Evolutionary conservation across 2,113 vertebrate species (phyloP).

Genomic region (Gavialis gangeticus): DNA sequence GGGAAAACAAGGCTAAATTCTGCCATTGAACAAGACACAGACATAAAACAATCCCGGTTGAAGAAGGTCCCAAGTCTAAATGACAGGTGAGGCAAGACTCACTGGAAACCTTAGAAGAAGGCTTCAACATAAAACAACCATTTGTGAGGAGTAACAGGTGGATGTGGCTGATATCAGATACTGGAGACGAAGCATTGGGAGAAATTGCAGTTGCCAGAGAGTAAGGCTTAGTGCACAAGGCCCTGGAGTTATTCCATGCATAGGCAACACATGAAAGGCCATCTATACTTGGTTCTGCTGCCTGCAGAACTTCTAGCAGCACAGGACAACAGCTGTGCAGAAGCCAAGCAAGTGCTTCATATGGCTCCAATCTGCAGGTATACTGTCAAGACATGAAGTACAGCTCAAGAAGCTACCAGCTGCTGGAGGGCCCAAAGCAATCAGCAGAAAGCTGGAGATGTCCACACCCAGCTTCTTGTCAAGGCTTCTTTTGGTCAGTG

Average conservation of each 20-base stretch:
- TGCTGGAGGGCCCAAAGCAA: too few relatives aligned
- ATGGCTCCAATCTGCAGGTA: too few relatives aligned
- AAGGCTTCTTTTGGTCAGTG: too few relatives aligned
- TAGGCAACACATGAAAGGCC: background rate
- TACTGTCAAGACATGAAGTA: too few relatives aligned
- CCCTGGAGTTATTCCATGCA: background rate
- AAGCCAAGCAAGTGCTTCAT: too few relatives aligned
- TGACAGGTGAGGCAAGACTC: background rate
- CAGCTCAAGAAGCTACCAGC: too few relatives aligned
- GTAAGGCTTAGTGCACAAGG: background rate
- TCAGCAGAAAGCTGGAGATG: too few relatives aligned
- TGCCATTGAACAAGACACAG: background rate
- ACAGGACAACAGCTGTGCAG: too few relatives aligned
- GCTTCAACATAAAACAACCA: background rate
- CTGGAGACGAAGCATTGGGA: background rate
- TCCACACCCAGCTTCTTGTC: too few relatives aligned
- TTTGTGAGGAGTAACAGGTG: background rate
- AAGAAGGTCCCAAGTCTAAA: background rate
- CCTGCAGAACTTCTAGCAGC: too few relatives aligned
- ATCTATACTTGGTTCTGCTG: too few relatives aligned
- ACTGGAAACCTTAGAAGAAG: accelerated
- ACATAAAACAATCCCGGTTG: background rate
- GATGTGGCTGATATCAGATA: background rate
- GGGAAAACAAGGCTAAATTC: background rate
- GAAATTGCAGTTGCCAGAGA: background rate